A percentile compares a stretch with the other conserved stretches of the same genome.
Evolutionary conservation across 2,888 invertebrate species (phyloP).

Genomic region (Sceliomorpha sp.): DNA sequence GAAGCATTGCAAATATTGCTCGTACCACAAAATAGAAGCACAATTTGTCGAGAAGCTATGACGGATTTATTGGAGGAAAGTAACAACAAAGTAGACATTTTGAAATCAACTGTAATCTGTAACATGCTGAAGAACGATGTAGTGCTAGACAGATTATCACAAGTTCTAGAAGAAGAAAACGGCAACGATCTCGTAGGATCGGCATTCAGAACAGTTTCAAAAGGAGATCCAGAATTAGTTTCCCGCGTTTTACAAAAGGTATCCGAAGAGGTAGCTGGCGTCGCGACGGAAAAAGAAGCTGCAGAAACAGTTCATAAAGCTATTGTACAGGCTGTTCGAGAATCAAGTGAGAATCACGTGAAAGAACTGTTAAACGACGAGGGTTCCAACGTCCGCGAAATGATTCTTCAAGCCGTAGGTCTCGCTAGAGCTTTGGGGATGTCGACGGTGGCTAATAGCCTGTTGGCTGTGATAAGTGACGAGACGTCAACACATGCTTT

Average conservation of each 20-base stretch:
- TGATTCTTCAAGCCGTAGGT: conserved; percentile 85
- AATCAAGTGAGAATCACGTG: conserved; percentile 83
- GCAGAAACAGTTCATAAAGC: conserved; percentile 85
- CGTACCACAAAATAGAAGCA: conserved; percentile 69
- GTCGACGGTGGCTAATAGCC: conserved; percentile 83
- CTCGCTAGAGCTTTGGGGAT: conserved; percentile 87
- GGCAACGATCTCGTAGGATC: conserved; percentile 83
- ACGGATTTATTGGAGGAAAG: conserved; percentile 67
- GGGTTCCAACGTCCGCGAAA: conserved; percentile 77
- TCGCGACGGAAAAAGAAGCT: conserved; percentile 85
- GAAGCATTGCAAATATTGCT: conserved; percentile 69
- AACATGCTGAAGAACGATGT: conserved; percentile 82
- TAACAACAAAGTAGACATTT: conserved; percentile 83
- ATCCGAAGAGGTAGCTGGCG: conserved; percentile 83
- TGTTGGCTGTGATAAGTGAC: conserved; percentile 82
- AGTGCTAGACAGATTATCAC: conserved; percentile 84
- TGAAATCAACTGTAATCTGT: conserved; percentile 83
- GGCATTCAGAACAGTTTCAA: conserved; percentile 85
- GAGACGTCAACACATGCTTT: conserved; percentile 83
- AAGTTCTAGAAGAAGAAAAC: conserved; percentile 83
- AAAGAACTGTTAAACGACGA: conserved; percentile 82
- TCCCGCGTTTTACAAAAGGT: conserved; percentile 84
- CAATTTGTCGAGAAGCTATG: conserved; percentile 68
- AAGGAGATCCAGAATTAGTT: conserved; percentile 83
- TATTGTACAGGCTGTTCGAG: conserved; percentile 85